These are phyloP conservation scores for Syrmaticus mikado DNA, from an alignment of 2,113 vertebrate species.

Conservation along the genomic window DNA sequence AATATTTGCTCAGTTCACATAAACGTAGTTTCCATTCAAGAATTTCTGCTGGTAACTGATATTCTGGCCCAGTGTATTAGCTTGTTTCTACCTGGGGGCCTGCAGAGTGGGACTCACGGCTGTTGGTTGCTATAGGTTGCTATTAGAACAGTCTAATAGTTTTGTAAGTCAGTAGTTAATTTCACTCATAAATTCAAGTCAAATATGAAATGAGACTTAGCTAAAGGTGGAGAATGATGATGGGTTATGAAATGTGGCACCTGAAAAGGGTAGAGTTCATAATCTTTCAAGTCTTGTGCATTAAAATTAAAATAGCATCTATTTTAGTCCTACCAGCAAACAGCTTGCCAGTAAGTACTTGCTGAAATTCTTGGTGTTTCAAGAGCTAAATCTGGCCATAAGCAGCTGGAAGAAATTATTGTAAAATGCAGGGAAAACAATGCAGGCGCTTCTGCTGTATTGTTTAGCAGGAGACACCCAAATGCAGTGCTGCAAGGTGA, in stretches of 20 bases:
- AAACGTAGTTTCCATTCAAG: background rate
- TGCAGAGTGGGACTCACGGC: background rate
- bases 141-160: background rate
- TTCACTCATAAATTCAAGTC: background rate
- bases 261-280: background rate
- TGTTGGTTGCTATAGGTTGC: background rate
- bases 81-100: background rate
- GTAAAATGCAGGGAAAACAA: background rate
- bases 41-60: background rate
- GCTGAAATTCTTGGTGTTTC: background rate
- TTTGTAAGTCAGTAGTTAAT: background rate
- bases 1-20: background rate
- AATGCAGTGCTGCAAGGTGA: background rate
- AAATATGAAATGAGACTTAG: background rate
- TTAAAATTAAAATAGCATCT: constrained; percentile 23
- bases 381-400: background rate
- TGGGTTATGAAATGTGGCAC: background rate
- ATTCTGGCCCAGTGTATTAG: background rate
- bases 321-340: background rate
- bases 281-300: background rate
- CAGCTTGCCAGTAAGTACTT: background rate
- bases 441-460: background rate
- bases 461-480: background rate
- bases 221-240: background rate
- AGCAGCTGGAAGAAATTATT: background rate